These are phyloP conservation scores for Lumbricus terrestris DNA, from an alignment of 2,888 invertebrate species.

Conservation along the genomic window DNA sequence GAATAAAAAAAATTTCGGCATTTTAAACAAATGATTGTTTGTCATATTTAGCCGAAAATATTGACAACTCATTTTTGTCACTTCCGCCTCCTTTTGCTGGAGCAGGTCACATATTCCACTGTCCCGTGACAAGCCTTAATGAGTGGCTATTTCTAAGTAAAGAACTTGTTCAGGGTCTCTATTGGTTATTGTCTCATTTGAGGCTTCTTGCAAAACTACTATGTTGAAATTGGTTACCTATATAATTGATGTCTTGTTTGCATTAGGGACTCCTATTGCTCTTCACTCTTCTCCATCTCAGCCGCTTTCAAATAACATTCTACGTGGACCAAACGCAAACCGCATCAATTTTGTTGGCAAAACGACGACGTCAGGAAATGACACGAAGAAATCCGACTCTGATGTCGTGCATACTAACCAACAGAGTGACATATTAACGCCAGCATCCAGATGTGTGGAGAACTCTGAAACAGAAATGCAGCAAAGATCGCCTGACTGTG, in stretches of 20 bases:
- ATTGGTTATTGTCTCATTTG: too few species aligned
- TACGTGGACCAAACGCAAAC: not conserved
- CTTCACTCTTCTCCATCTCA: not conserved
- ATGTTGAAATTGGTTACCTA: not conserved
- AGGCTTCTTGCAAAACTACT: too few species aligned
- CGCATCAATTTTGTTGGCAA: not conserved
- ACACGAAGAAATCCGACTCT: not conserved
- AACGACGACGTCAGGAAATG: not conserved
- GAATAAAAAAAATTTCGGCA: too few species aligned
- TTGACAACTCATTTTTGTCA: too few species aligned
- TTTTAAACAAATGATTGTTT: too few species aligned
- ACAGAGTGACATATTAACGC: not conserved
- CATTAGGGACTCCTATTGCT: not conserved
- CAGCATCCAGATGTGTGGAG: not conserved
- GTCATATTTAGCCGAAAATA: too few species aligned
- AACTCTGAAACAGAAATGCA: not conserved
- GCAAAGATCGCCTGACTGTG: not conserved
- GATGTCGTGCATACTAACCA: not conserved
- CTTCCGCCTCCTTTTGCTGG: too few species aligned
- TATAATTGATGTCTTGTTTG: not conserved
- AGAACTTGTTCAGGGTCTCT: too few species aligned
- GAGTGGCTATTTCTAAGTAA: too few species aligned
- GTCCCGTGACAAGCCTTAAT: too few species aligned
- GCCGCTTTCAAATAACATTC: not conserved
- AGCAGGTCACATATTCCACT: too few species aligned